Base-by-base conservation (phyloP, 1,140 invertebrate genomes). In the Pseudomyrmex gracilis region DNA sequence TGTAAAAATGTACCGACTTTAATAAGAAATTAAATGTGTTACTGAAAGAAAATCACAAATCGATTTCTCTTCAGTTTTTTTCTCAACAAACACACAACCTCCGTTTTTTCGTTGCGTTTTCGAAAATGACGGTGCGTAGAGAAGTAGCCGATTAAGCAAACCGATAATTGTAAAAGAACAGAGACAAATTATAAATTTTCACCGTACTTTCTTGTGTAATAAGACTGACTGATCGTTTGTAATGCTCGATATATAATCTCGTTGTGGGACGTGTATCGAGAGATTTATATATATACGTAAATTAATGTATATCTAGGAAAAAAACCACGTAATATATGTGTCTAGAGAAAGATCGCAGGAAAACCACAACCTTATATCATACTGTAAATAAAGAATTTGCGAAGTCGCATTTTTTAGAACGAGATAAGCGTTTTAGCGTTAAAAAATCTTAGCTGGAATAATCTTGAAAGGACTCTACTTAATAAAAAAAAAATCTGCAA, bases 1-100 rank as follows among this genome's bases (percentile, higher is more conserved):
- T 91, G 90, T 91, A 91, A 91, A 91, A 91, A 91, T 91, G 90
- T 91, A 91, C 86, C 90, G 89, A 91, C 90, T 91, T 91, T 90
- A 91, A 89, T 89, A 89, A 90, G 90, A 91, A 91, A 91, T 91
- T 91, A 91, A 91, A 91, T 91, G 89, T 90, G 90, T 91, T 91
- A 91, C 73, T 90, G 66, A 91, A 91, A 91, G 85, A 87, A 90
- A 90, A 86, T 63, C 51, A 58, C 58, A 13, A 24, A 73, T 34
- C 64, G 58, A 83, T 22, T 68, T 84, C 84, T 89, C 83, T 77
- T 66, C 73, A 87, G 87, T 77, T 86, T 73, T 86, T 73, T 89
- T 89, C 67, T 61, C 70, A 87, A 88, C 34, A 34, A 87, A 88
- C n/a, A n/a, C n/a, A n/a, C 77, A 85, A 89, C 84, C 78, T 83